Percentiles rank a stretch among this genome's conserved stretches.
Conservation (phyloP, 2,797 vertebrate genomes). For the Argentina silus region DNA sequence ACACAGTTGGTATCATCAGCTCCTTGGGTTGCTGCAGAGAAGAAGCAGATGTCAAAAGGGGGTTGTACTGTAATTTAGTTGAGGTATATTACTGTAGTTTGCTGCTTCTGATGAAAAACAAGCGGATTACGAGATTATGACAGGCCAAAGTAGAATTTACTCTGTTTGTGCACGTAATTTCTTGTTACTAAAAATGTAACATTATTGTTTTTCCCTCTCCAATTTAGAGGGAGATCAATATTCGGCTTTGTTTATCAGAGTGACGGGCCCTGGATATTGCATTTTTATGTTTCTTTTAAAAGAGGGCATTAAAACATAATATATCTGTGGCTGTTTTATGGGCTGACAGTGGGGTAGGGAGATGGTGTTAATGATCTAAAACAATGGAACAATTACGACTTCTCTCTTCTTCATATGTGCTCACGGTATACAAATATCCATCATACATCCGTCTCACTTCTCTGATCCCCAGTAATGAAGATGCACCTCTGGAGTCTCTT, state of each 20-base stretch:
- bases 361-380: conserved; percentile 80
- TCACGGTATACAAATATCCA: conserved; percentile 78
- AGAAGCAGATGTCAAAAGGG: no score
- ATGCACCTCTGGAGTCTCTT: conserved; percentile 70
- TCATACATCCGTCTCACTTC: conserved; percentile 73
- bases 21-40: no score
- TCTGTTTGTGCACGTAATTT: conserved; percentile 81
- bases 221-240: conserved; percentile 85
- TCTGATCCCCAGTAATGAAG: conserved; percentile 79
- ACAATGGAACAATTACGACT: conserved; percentile 76
- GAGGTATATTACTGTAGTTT: conserved; percentile 48
- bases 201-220: conserved; percentile 79
- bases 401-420: conserved; percentile 68
- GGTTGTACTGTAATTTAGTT: no score
- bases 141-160: conserved; percentile 76
- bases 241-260: conserved; percentile 86
- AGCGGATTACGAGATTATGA: conserved; percentile 72
- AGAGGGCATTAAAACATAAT: conserved; percentile 85
- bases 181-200: conserved; percentile 83
- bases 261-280: conserved; percentile 83
- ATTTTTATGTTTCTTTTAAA: conserved; percentile 85
- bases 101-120: conserved; percentile 70
- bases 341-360: conserved; percentile 76
- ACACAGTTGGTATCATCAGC: no score
- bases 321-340: conserved; percentile 80